Conservation (phyloP, 2,113 vertebrate genomes). For the Chunga burmeisteri region DNA sequence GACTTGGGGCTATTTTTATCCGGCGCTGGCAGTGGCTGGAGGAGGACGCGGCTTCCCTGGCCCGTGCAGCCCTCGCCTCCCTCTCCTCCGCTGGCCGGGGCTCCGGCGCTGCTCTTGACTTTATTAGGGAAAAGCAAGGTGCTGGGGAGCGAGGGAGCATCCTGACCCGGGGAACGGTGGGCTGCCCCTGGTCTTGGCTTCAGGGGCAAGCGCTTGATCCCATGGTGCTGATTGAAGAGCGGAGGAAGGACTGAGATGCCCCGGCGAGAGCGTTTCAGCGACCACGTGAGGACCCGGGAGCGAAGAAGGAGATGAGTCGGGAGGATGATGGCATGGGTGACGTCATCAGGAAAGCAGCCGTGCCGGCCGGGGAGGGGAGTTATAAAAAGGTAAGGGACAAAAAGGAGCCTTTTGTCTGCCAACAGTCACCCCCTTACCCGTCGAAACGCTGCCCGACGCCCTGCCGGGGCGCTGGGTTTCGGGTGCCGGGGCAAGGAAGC, state of each 20-base stretch:
- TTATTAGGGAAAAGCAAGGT: constrained; percentile 62
- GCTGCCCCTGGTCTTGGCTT: background rate
- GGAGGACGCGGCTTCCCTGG: background rate
- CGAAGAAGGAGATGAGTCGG: constrained; percentile 72
- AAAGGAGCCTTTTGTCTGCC: constrained; percentile 38
- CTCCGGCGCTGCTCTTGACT: constrained; percentile 24
- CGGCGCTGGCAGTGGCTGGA: constrained; percentile 31
- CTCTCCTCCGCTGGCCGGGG: constrained; percentile 8
- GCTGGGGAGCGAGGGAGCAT: background rate
- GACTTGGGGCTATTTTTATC: constrained; percentile 76
- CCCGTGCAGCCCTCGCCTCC: background rate
- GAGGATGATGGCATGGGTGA: constrained; percentile 81
- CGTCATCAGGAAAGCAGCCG: constrained; percentile 79
- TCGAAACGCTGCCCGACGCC: fast-evolving
- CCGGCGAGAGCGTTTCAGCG: background rate
- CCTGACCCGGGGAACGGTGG: background rate
- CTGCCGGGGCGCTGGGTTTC: fast-evolving
- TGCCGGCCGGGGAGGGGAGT: constrained; percentile 77
- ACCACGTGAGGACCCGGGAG: constrained; percentile 33
- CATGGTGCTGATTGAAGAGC: background rate
- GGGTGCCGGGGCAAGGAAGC: background rate
- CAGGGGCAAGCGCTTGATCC: fast-evolving
- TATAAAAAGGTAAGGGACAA: constrained; percentile 89
- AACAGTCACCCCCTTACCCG: fast-evolving
- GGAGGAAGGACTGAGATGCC: background rate